Conservation (phyloP, 2,888 invertebrate genomes). For the Brassicogethes aeneus region DNA sequence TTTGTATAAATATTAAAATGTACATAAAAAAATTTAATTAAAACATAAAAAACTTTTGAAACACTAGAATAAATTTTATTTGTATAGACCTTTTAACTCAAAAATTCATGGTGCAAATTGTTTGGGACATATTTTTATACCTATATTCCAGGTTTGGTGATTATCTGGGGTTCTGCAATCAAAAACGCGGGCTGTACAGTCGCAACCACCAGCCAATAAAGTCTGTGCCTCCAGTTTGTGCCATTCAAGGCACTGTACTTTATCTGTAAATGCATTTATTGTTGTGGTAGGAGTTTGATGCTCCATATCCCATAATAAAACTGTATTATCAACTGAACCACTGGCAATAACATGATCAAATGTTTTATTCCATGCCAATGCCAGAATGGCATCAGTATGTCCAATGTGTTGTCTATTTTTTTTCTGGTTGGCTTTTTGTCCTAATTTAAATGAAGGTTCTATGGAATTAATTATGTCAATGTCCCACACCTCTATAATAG, state of each 20-base stretch:
- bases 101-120: no score
- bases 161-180: slow-evolving; percentile 63
- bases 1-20: no score
- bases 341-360: slow-evolving; percentile 81
- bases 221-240: slow-evolving; percentile 76
- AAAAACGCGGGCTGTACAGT: slow-evolving; percentile 67
- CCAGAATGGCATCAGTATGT: slow-evolving; percentile 85
- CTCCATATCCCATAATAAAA: slow-evolving; percentile 88
- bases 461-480: slow-evolving; percentile 86
- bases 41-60: no score
- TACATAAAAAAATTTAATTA: no score
- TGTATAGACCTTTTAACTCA: no score
- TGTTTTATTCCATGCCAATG: slow-evolving; percentile 82
- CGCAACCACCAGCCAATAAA: slow-evolving; percentile 71
- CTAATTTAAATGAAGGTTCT: slow-evolving; percentile 79
- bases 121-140: neutral
- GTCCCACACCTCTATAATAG: slow-evolving; percentile 95
- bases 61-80: no score
- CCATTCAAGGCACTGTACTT: slow-evolving; percentile 77
- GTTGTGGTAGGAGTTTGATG: slow-evolving; percentile 66
- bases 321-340: slow-evolving; percentile 83
- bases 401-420: slow-evolving; percentile 61
- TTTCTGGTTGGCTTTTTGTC: slow-evolving; percentile 62
- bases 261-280: slow-evolving; percentile 66
- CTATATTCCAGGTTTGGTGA: slow-evolving; percentile 56